Base-by-base conservation (phyloP, 2,113 vertebrate genomes). In the Carassius gibelio region DNA sequence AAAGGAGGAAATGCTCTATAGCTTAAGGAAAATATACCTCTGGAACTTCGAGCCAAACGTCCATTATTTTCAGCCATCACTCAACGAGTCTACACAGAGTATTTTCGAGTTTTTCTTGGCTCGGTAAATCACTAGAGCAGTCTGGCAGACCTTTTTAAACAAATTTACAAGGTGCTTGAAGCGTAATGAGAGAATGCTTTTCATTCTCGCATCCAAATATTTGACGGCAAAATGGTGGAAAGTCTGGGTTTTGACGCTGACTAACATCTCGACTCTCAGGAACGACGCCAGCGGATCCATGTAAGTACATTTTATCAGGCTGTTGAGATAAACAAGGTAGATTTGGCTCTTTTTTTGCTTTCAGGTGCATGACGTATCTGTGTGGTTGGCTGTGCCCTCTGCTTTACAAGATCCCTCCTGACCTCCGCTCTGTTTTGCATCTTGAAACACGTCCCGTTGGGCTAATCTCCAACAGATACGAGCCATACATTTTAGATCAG, bases 91-190 rank as follows among this genome's bases (percentile, higher is more conserved):
- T 50, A 30, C 84, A 78, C 23, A 34, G 68, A 14, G 42, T 45
- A 34, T 72, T 48, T 48, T 48, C 30, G 14, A 8, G 77, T 87
- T 84, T 87, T 17, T 80, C 64, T 87, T 87, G 86, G 77, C 86
- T 81, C 45, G 23, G 34, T 34, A 19, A 68, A 50, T 84, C 59
- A 19, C 82, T 81, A 59, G 68, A 78, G 45, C 68, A 74, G 55
- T 72, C 59, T 59, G 76, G 72, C 75, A 26, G 59, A 76, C 26
- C 15, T 34, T 72, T 87, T 84, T 59, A 84, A 64, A 45, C 83
- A 80, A 21, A 87, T 87, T 87, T 84, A 80, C 69, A 55, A 72
- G 59, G 59, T 81, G 77, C 72, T 79, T 57, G 86, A 87, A 76
- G 14, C 9, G 59, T 79, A 87, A 84, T 68, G 71, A 81, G 45